Evolutionary conservation across 2,797 vertebrate species (phyloP).

Genomic region (Monodelphis domestica): DNA sequence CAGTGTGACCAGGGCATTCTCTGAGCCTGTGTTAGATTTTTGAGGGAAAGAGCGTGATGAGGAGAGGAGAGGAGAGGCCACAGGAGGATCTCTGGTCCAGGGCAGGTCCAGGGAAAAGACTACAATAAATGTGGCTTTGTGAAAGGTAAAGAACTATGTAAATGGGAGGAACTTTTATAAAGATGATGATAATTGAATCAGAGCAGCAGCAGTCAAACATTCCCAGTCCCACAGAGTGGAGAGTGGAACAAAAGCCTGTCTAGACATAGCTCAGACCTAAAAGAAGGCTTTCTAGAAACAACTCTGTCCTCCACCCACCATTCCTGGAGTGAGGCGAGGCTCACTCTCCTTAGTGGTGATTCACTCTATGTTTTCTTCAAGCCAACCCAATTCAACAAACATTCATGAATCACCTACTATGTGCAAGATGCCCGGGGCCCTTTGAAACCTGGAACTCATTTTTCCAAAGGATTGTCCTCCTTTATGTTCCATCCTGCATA

Average conservation of each 20-base stretch:
- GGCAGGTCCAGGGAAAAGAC: too few species aligned
- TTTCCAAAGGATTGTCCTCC: slow-evolving; percentile 37
- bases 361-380: background rate
- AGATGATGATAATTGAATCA: background rate
- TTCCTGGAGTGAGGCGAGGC: background rate
- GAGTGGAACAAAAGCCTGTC: background rate
- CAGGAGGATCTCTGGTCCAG: background rate
- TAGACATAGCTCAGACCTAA: background rate
- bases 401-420: background rate
- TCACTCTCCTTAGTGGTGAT: background rate
- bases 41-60: background rate
- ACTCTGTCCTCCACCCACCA: background rate
- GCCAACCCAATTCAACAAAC: background rate
- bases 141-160: background rate
- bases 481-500: background rate
- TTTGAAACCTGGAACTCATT: background rate
- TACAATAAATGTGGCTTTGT: background rate
- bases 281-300: background rate
- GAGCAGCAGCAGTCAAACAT: background rate
- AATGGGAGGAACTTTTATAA: background rate
- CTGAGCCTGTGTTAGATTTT: background rate
- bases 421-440: background rate
- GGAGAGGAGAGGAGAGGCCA: background rate
- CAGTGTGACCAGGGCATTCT: background rate
- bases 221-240: background rate